Conservation (phyloP, 2,888 invertebrate species). For the Gandaritis pyraliata region DNA sequence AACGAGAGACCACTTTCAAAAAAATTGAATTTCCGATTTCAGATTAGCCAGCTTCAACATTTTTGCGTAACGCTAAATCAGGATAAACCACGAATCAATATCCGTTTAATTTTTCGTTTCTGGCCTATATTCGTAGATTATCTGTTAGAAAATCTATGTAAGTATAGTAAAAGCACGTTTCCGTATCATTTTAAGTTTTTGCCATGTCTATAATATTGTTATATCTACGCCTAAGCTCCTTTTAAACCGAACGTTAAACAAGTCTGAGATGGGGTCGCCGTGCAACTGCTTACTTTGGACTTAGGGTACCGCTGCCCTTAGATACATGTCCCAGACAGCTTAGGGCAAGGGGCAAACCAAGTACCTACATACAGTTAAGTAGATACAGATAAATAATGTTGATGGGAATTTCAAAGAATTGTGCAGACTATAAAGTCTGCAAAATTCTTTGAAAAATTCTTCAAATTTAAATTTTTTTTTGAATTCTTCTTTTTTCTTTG, state of each 20-base stretch:
- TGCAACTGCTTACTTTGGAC: constrained; percentile 27
- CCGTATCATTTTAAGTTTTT: too few species aligned
- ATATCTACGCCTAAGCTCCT: constrained; percentile 24
- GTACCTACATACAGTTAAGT: too few species aligned
- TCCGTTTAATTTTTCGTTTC: constrained; percentile 6
- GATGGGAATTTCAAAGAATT: too few species aligned
- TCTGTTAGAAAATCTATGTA: too few species aligned
- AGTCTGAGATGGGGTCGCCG: constrained; percentile 28
- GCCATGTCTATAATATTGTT: constrained; percentile 14
- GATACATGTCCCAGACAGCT: not conserved
- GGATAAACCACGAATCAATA: constrained; percentile 23
- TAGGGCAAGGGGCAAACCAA: not conserved
- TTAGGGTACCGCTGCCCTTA: constrained; percentile 21
- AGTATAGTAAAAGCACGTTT: too few species aligned
- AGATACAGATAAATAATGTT: not conserved
- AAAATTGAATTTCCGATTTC: constrained; percentile 7
- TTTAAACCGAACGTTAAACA: constrained; percentile 34
- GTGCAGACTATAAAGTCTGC: too few species aligned
- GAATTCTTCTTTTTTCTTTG: too few species aligned
- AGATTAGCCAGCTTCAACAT: constrained; percentile 1
- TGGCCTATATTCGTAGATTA: not conserved
- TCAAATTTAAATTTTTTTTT: too few species aligned
- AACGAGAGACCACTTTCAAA: not conserved
- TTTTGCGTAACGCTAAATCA: constrained; percentile 6
- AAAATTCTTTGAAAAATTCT: too few species aligned